Evolutionary conservation across 2,888 invertebrate species (phyloP).

Genomic region (Spodoptera littoralis): DNA sequence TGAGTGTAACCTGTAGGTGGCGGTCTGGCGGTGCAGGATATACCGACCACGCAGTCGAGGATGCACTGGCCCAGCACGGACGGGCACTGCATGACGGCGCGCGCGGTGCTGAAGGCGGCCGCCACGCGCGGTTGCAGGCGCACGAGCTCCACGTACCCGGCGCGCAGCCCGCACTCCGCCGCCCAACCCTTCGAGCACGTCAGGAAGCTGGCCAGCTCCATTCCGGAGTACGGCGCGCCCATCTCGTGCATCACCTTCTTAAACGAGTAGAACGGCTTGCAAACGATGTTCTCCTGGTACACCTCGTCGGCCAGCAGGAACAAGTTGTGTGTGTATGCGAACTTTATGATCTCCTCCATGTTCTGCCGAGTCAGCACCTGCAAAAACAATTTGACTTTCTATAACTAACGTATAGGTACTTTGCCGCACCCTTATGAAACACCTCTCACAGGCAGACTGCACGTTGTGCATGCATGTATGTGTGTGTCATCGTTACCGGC

Average conservation of each 20-base stretch:
- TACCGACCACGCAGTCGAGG: conserved; percentile 91
- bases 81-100: conserved; percentile 96
- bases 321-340: conserved; percentile 95
- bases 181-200: conserved; percentile 97
- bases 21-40: neutral
- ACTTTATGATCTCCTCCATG: conserved; percentile 96
- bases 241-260: conserved; percentile 97
- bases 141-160: conserved; percentile 96
- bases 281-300: conserved; percentile 97
- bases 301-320: conserved; percentile 97
- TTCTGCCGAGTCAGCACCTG: conserved; percentile 94
- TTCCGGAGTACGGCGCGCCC: conserved; percentile 94
- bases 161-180: conserved; percentile 97
- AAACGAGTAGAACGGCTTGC: conserved; percentile 96
- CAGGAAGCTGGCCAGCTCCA: conserved; percentile 98
- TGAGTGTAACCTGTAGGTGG: neutral
- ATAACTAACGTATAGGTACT: too few species aligned
- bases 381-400: neutral
- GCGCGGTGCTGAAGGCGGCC: conserved; percentile 93
- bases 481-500: conserved; percentile 11
- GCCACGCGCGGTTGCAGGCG: conserved; percentile 94
- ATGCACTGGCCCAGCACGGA: conserved; percentile 96
- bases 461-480: conserved; percentile 1
- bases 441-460: too few species aligned
- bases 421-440: too few species aligned